Conservation (phyloP, 2,113 vertebrate genomes). For the Cnemophilus loriae region DNA sequence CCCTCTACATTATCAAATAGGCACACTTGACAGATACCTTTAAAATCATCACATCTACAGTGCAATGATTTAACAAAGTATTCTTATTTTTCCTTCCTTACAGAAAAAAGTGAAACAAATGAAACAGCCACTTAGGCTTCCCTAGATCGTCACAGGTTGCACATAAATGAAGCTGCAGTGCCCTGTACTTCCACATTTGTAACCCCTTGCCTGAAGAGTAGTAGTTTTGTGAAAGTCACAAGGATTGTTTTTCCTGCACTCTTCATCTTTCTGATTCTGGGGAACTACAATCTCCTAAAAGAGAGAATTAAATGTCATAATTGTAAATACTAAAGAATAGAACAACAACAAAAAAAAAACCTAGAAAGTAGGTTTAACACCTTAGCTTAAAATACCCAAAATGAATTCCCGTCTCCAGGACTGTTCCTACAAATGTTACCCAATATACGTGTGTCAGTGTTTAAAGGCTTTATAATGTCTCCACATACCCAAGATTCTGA, state of each 20-base stretch:
- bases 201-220: background rate
- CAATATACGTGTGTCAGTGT: background rate
- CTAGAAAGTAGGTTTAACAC: constrained; percentile 29
- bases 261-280: background rate
- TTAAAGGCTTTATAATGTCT: constrained; percentile 28
- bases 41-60: background rate
- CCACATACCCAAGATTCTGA: constrained; percentile 24
- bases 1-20: background rate
- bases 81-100: background rate
- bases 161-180: background rate
- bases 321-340: constrained; percentile 39
- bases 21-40: background rate
- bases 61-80: background rate
- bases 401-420: constrained; percentile 22
- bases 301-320: constrained; percentile 9
- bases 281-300: background rate
- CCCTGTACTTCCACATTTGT: background rate
- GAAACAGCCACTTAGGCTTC: background rate
- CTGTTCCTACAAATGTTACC: background rate
- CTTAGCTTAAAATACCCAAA: constrained; percentile 42
- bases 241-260: background rate
- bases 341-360: background rate
- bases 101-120: background rate
- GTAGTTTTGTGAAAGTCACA: background rate
- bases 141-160: background rate